Evolutionary conservation across 2,113 vertebrate genomes (phyloP), one percentile per base, ranked within the genome.

Genomic region (Eptatretus burgeri): DNA sequence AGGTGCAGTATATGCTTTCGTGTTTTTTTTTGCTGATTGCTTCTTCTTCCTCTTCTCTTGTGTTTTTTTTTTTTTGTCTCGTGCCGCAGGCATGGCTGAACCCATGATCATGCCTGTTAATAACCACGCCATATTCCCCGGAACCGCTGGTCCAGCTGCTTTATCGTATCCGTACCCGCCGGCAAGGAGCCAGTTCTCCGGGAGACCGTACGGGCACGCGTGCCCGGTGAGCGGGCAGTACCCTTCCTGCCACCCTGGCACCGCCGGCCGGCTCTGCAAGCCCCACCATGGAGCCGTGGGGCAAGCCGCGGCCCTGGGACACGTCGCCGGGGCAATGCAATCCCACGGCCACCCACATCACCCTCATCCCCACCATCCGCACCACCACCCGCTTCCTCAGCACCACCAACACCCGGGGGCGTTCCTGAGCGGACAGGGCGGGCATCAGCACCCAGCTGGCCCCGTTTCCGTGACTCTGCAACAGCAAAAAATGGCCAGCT

Each of bases 241-340:
- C 27, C 27, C 27, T 7, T 41, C 27, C 27, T 41, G 27, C 56
- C 56, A 60, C 56, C 56, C 56, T 10, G 56, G 56, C 10, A 12
- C 56, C 56, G 20, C 20, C n/a, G 56, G 56, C 11, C 56, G 56
- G 56, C n/a, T 60, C n/a, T n/a, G 56, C 56, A 60, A 60, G 12
- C 56, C 56, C 56, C 56, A 60, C 56, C 56, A 60, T 11, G 56
- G 56, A 60, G 20, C n/a, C 56, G 56, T 60, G 56, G 56, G n/a
- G n/a, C n/a, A 17, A 12, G 56, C 56, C 11, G 56, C 12, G 56
- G 56, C 56, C 27, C 27, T 41, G 27, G 27, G 27, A 41, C 27
- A 41, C 27, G 27, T 41, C 27, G 27, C 27, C 27, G 27, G 27
- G 27, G 27, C 27, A 7, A 41, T 41, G 27, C 27, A 41, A 41